Base-by-base conservation (phyloP, 2,888 invertebrate species). In the Teinopalpus imperialis region DNA sequence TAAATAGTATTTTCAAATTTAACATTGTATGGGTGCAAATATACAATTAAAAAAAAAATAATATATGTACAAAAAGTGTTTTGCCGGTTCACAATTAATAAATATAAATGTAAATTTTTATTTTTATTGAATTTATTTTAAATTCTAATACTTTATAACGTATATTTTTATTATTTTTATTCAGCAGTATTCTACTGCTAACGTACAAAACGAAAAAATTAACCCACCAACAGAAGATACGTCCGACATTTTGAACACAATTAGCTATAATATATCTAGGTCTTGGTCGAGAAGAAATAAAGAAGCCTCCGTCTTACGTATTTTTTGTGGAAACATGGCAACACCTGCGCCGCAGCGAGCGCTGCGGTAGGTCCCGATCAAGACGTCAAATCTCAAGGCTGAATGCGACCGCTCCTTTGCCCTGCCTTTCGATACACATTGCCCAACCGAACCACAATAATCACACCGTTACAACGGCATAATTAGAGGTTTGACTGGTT, bases 291-390 rank as follows among this genome's bases (percentile, higher is more conserved):
- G 75, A 75, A 76, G 72, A 69, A 74, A 70, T 69, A 72, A 70
- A 64, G 64, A 68, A 71, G 80, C 79, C 69, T 68, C 81, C 74
- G 81, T 74, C 69, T 83, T 86, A 87, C 87, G 82, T 65, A 70
- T 83, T 85, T 81, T 86, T 80, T 80, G 66, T 77, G 58, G 59
- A 67, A 63, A 56, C 55, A 52, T 53, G 59, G 70, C 72, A 80
- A 82, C 87, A 87, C 87, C 87, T 83, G 87, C 86, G 69, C 75
- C 69, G 69, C 75, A 73, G 63, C 61, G 73, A 66, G 59, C 81
- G 80, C 83, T 82, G 86, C 86, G 87, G 87, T 88, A 78, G 87
- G 87, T 88, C 87, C 71, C 82, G 82, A 86, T 85, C 87, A 85
- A 87, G 86, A 85, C 86, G 78, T 87, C 86, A 88, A 83, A 82